Percentiles rank a stretch among this genome's conserved stretches.
phyloP scores from a whole-genome alignment of 2,113 vertebrate species.

The Puma concolor region DNA sequence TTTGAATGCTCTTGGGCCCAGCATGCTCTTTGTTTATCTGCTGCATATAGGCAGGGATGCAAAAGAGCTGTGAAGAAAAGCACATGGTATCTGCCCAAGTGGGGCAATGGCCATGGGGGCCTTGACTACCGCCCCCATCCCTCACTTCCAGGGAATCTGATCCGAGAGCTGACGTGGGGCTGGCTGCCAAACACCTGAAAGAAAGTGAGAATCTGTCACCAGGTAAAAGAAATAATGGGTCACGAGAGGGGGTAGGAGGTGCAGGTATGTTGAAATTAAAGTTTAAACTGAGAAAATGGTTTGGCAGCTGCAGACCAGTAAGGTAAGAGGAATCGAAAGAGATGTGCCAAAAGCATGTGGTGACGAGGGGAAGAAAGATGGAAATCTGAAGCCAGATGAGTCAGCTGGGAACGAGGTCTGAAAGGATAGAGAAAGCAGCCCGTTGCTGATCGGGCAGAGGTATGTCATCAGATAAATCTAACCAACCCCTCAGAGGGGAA shows the following conservation, averaged over 20 bases:
- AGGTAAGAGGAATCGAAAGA: not conserved
- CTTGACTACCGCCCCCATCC: not conserved
- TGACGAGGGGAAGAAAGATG: not conserved
- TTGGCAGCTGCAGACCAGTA: not conserved
- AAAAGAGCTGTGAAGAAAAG: not conserved
- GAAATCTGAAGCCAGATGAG: not conserved
- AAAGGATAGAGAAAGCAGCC: not conserved
- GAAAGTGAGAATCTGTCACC: not conserved
- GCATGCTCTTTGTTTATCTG: not conserved
- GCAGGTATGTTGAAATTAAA: not conserved
- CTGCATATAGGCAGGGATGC: not conserved
- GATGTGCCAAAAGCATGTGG: not conserved
- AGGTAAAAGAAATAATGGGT: not conserved
- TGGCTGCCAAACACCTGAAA: not conserved
- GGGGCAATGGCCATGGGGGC: not conserved
- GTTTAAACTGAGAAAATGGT: not conserved
- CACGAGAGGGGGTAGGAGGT: not conserved
- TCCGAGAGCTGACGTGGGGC: not conserved
- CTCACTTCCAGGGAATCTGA: not conserved
- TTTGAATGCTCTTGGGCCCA: not conserved
- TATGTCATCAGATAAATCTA: rapidly evolving
- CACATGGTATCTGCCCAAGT: not conserved
- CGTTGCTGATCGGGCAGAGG: rapidly evolving
- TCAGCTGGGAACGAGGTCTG: not conserved
- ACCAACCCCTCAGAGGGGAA: too few species aligned